These are phyloP conservation scores for Ptiloglossa arizonensis DNA, from an alignment of 1,140 invertebrate species.

Conservation along the genomic window DNA sequence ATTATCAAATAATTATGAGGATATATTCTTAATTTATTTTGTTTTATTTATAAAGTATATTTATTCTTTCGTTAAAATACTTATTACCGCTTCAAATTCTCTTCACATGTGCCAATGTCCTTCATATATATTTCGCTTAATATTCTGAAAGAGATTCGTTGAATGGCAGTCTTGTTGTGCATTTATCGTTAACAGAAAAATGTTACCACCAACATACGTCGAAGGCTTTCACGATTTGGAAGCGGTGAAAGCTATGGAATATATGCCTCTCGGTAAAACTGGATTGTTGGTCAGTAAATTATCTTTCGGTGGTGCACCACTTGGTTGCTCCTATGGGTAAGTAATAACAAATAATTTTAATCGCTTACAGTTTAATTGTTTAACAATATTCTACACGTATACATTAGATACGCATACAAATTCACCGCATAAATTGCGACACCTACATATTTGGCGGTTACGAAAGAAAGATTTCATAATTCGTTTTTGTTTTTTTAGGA, in stretches of 20 bases:
- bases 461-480: too few relatives aligned
- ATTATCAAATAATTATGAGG: too few relatives aligned
- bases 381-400: not conserved
- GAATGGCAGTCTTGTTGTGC: too few relatives aligned
- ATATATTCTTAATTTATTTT: too few relatives aligned
- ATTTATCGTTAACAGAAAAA: slow-evolving; percentile 56
- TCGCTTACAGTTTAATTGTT: not conserved
- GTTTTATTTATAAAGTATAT: not conserved
- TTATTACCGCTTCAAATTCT: too few relatives aligned
- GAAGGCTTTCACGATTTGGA: slow-evolving; percentile 84
- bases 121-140: not conserved
- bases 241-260: slow-evolving; percentile 82
- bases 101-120: too few relatives aligned
- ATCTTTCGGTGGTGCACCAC: slow-evolving; percentile 82
- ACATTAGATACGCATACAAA: not conserved
- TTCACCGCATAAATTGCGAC: too few relatives aligned
- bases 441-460: not conserved
- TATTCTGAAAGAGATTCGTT: too few relatives aligned
- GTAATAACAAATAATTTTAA: slow-evolving; percentile 44
- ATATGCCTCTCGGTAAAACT: slow-evolving; percentile 83
- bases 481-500: too few relatives aligned
- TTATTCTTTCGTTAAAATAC: not conserved
- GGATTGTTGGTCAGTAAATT: slow-evolving; percentile 84
- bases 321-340: slow-evolving; percentile 80
- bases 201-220: slow-evolving; percentile 81